A percentile compares a stretch with the other conserved stretches of the same genome.
Conservation (phyloP, 2,888 invertebrate species). For the Campoplex capitator region DNA sequence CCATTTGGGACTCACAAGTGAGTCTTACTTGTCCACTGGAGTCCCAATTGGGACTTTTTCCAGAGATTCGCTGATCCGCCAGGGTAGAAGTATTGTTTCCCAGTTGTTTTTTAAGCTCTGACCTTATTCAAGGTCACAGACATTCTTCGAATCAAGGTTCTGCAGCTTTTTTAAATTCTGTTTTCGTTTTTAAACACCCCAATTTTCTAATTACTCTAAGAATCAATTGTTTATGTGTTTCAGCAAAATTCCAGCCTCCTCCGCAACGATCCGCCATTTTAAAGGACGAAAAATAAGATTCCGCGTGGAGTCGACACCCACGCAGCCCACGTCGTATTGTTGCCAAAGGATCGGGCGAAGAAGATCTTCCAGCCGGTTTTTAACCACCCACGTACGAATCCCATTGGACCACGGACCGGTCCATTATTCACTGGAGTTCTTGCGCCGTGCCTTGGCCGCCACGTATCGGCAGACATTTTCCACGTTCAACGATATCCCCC, state of each 20-base stretch:
- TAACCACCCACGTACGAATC: slow-evolving; percentile 81
- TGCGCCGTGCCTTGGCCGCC: slow-evolving; percentile 26
- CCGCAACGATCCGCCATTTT: slow-evolving; percentile 79
- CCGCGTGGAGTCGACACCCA: slow-evolving; percentile 78
- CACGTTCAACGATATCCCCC: slow-evolving; percentile 53
- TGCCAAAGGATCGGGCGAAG: slow-evolving; percentile 69
- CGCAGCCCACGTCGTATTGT: slow-evolving; percentile 71
- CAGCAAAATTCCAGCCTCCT: not conserved
- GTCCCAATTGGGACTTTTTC: too few species aligned
- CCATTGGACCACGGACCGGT: slow-evolving; percentile 76
- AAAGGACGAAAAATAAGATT: slow-evolving; percentile 74
- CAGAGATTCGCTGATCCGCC: too few species aligned
- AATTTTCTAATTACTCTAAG: not conserved
- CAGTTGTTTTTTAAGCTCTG: too few species aligned
- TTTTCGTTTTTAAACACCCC: not conserved
- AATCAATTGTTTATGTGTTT: not conserved
- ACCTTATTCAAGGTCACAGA: not conserved
- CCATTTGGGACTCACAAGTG: too few species aligned
- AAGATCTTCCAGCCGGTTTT: slow-evolving; percentile 70
- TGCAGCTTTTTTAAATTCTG: not conserved
- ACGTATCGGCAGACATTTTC: slow-evolving; percentile 45
- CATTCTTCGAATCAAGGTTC: not conserved
- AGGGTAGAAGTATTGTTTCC: not conserved
- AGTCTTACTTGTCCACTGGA: too few species aligned
- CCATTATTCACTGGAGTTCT: slow-evolving; percentile 60